Evolutionary conservation across 2,797 vertebrate species (phyloP), one percentile per base, ranked within the genome.

Genomic region (Microcaecilia unicolor): DNA sequence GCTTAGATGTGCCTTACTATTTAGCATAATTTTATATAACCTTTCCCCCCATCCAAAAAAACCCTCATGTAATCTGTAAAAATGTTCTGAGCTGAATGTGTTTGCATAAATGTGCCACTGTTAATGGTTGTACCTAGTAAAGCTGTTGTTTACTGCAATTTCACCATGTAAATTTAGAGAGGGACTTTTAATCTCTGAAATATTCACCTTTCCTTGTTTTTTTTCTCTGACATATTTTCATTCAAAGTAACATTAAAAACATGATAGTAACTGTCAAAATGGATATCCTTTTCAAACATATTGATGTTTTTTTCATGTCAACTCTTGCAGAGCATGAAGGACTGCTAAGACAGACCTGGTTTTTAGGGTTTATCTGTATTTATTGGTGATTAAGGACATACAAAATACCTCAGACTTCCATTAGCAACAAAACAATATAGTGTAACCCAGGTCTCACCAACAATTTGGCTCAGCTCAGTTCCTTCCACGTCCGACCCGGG

Each of bases 51-150:
- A n/a, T n/a, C n/a, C 44, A 32, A 48, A 55, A 67, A 30, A 48
- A 44, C 30, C 39, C 37, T 45, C 29, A 28, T 15, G 25, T 24
- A 60, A 67, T 36, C 28, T 45, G n/a, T n/a, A n/a, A n/a, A 35
- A 70, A 58, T 20, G 31, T 34, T 25, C 34, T 48, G 49, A 61
- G 59, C 37, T 34, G 41, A 59, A 72, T 65, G 60, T 63, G 25
- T 67, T 63, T 55, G 3, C 38, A 22, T 48, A 61, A 70, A 48
- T 65, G 34, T 45, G 53, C 55, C 58, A 44, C 37, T 44, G 52
- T 33, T 55, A 62, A 62, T 68, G 53, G 45, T 34, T 36, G 28
- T 8, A 51, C 23, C 22, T 63, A 21, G 9, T 51, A 51, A 56
- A 20, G 37, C 28, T 53, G 44, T 47, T 51, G 20, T 49, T 34